Percentiles rank a stretch among this genome's conserved stretches.
phyloP scores from a whole-genome alignment of 2,888 invertebrate genomes.

The Thecophora atra region DNA sequence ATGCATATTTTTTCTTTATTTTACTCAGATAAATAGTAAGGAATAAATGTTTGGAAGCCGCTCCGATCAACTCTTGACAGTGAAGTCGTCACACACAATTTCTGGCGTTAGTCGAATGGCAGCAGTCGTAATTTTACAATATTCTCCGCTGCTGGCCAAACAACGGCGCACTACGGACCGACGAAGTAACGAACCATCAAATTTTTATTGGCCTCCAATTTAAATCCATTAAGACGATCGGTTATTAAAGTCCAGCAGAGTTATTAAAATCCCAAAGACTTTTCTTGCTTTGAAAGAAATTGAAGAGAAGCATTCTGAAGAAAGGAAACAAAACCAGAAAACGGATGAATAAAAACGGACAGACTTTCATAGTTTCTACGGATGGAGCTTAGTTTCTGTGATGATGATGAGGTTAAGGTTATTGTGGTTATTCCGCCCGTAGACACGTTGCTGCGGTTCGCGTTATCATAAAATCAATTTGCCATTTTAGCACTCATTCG shows the following conservation, averaged over 20 bases:
- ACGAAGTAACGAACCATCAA: neutral
- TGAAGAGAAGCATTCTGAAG: neutral
- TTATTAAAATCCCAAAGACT: neutral
- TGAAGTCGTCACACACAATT: neutral
- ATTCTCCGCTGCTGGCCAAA: neutral
- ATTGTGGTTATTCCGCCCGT: neutral
- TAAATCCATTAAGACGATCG: constrained; percentile 31
- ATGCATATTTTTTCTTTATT: neutral
- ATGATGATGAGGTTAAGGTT: neutral
- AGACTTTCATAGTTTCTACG: neutral
- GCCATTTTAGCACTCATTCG: constrained; percentile 21
- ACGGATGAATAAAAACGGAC: neutral
- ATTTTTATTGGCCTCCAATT: constrained; percentile 32
- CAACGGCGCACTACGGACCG: neutral
- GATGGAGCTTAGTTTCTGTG: neutral
- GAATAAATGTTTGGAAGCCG: neutral
- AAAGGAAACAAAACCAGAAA: neutral
- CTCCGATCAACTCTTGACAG: neutral
- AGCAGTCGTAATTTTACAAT: neutral
- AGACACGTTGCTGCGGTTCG: neutral
- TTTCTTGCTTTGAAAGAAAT: neutral
- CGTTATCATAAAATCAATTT: constrained; percentile 32
- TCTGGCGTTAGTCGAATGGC: neutral
- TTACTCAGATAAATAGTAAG: neutral
- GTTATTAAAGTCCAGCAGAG: constrained; percentile 24